Evolutionary conservation across 1,140 invertebrate genomes (phyloP).

Genomic region (Danaus melanippus): DNA sequence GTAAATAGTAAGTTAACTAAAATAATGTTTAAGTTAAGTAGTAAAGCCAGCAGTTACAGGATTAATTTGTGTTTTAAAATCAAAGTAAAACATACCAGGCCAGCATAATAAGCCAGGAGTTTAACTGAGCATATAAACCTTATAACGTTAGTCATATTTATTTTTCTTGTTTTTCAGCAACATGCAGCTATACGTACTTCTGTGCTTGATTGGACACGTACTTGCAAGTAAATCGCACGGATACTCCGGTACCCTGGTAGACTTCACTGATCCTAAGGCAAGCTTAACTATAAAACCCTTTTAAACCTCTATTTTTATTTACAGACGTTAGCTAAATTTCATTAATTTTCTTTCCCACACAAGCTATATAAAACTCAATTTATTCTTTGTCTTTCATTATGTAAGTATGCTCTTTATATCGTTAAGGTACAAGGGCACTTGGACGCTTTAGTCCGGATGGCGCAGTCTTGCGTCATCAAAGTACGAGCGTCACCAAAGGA

Average conservation of each 20-base stretch:
- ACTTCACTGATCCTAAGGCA: conserved; percentile 60
- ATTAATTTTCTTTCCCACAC: too few relatives aligned
- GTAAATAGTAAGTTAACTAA: too few relatives aligned
- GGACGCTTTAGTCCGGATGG: conserved; percentile 57
- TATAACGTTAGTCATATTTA: neutral
- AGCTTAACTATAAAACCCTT: conserved; percentile 2
- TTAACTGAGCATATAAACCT: too few relatives aligned
- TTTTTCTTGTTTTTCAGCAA: conserved; percentile 10
- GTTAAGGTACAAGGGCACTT: conserved; percentile 58
- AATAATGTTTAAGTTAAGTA: too few relatives aligned
- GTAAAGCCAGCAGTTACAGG: too few relatives aligned
- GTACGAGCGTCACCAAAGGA: conserved; percentile 55
- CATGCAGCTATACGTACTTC: conserved; percentile 8
- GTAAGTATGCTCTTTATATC: conserved; percentile 1
- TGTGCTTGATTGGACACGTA: conserved; percentile 13
- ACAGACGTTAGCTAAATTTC: too few relatives aligned
- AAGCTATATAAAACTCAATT: too few relatives aligned
- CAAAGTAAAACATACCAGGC: too few relatives aligned
- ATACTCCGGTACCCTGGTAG: conserved; percentile 47
- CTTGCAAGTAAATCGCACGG: conserved; percentile 18
- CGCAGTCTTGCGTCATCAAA: conserved; percentile 60
- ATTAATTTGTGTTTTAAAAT: too few relatives aligned
- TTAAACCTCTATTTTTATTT: neutral
- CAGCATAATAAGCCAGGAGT: too few relatives aligned
- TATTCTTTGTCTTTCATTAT: too few relatives aligned